Evolutionary conservation across 2,888 invertebrate genomes (phyloP), one percentile per base, ranked within the genome.

Genomic region (Heliconius ismenius): DNA sequence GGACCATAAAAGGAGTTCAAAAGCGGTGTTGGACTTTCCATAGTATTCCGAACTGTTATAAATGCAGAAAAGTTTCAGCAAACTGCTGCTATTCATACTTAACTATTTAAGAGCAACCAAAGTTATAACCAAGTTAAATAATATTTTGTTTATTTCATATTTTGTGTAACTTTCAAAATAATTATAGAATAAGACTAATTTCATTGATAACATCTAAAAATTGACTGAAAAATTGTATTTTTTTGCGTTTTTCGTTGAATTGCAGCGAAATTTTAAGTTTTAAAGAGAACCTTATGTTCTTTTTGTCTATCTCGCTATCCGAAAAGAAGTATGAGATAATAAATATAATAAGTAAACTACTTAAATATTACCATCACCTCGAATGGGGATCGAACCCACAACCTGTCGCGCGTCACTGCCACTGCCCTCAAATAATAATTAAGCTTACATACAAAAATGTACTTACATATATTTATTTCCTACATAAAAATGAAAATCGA

Each of bases 51-150:
- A 32, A 64, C 64, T 32, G 1, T 21, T 64, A 64, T 64, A 21
- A 64, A 64, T 32, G 64, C 32, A 32, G 64, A 32, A 64, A 64
- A 64, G 3, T 64, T 64, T 28, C 15, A 64, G 11, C 32, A 10
- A 32, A 32, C 32, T 64, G 11, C 3, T 49, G 21, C 64, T 64
- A n/a, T 64, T 64, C 64, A 64, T 64, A 7, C 32, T 64, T 64
- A 64, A 64, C 64, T 64, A 64, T 32, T 64, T 64, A 64, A 64
- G 32, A 32, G 32, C 64, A n/a, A 28, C 64, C 32, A 64, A 64
- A 64, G 64, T 63, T 62, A 63, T 18, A 63, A 7, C 62, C 28
- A 28, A 63, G 63, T 64, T 64, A 28, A 18, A 21, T 21, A 64
- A 32, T 32, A 64, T 64, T 32, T 64, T 21, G 32, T 4, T 64